A percentile compares a stretch with the other conserved stretches of the same genome.
Conservation (phyloP, 2,797 vertebrate genomes). For the Lagodon rhomboides region DNA sequence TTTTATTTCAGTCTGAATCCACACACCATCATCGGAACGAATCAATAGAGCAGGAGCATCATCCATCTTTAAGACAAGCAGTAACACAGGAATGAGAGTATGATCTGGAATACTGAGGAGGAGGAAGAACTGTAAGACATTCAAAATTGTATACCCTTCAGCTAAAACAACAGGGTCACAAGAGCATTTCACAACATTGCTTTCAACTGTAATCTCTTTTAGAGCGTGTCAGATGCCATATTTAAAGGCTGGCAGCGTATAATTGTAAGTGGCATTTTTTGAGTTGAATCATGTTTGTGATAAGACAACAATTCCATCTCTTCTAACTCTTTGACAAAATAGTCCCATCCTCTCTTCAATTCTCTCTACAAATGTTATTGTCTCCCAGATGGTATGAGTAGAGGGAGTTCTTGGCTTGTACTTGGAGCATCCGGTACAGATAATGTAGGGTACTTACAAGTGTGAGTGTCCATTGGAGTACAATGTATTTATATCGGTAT, state of each 20-base stretch:
- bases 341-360: not conserved
- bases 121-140: not conserved
- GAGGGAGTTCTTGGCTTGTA: no score
- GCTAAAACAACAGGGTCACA: slow-evolving; percentile 18
- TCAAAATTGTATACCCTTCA: not conserved
- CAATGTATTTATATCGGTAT: not conserved
- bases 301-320: not conserved
- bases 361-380: not conserved
- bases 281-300: not conserved
- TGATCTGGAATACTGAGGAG: slow-evolving; percentile 40
- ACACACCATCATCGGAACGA: slow-evolving; percentile 22
- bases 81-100: not conserved
- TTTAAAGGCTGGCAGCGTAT: not conserved
- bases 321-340: not conserved
- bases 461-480: no score
- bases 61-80: slow-evolving; percentile 54
- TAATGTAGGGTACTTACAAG: no score
- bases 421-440: no score
- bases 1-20: slow-evolving; percentile 36
- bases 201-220: not conserved
- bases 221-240: not conserved
- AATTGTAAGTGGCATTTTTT: not conserved
- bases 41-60: slow-evolving; percentile 53
- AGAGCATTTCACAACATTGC: slow-evolving; percentile 7
- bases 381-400: not conserved